Conservation (phyloP, 2,113 vertebrate species). For the Labeo rohita region DNA sequence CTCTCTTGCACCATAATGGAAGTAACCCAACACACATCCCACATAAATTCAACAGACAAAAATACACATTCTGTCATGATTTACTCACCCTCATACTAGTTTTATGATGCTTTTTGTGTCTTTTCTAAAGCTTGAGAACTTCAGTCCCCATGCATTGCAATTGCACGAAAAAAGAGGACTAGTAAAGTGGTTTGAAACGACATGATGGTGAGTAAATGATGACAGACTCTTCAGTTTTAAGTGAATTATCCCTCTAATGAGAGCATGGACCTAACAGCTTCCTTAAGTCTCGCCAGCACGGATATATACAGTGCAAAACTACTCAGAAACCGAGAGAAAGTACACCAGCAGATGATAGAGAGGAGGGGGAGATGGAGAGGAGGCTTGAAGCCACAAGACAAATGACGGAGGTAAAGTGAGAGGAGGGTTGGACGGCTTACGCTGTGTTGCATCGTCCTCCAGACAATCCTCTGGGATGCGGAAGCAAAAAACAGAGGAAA, state of each 20-base stretch:
- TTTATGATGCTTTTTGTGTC: neutral
- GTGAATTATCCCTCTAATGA: neutral
- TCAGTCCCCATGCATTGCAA: neutral
- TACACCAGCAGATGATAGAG: neutral
- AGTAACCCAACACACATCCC: neutral
- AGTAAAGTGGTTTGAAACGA: neutral
- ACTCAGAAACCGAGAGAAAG: neutral
- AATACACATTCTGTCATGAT: neutral
- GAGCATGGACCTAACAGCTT: neutral
- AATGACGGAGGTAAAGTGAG: slow-evolving; percentile 70
- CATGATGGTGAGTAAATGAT: neutral
- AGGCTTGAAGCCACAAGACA: slow-evolving; percentile 58
- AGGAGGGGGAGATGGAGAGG: slow-evolving; percentile 21
- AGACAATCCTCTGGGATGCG: slow-evolving; percentile 87
- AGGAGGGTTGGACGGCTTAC: slow-evolving; percentile 82
- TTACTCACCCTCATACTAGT: neutral
- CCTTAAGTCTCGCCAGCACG: neutral
- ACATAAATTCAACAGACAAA: neutral
- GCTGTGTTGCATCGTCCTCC: slow-evolving; percentile 88
- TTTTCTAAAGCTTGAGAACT: neutral
- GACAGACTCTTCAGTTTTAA: neutral
- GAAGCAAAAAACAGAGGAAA: slow-evolving; percentile 69
- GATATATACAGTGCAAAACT: neutral
- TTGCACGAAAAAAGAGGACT: neutral
- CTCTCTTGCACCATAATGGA: neutral